Evolutionary conservation across 2,113 vertebrate species (phyloP).

Genomic region (Erpornis zantholeuca): DNA sequence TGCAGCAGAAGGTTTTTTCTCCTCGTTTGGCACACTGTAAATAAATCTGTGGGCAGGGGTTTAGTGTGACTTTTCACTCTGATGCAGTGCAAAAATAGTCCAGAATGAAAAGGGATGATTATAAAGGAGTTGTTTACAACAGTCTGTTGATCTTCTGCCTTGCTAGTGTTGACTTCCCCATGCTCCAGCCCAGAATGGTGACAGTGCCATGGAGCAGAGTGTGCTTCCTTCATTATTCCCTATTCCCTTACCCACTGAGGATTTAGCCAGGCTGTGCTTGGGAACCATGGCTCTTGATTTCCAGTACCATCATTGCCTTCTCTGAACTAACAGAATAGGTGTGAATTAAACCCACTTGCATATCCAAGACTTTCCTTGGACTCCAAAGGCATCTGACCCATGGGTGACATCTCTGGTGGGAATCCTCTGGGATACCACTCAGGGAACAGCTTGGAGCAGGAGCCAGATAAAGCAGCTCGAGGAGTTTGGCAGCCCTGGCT

Average conservation of each 20-base stretch:
- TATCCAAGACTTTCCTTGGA: background rate
- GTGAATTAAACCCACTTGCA: background rate
- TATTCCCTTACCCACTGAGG: background rate
- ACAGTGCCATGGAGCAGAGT: background rate
- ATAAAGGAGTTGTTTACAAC: background rate
- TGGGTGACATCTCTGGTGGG: background rate
- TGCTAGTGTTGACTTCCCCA: background rate
- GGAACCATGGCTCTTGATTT: background rate
- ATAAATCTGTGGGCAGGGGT: background rate
- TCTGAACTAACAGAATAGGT: background rate
- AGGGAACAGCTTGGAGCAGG: background rate
- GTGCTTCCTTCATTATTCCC: background rate
- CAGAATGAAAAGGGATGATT: background rate
- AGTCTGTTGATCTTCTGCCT: background rate
- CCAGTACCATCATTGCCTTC: background rate
- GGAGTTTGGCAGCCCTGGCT: background rate
- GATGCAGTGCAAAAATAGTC: background rate
- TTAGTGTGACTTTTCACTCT: background rate
- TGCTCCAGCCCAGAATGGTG: background rate
- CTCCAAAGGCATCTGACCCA: background rate
- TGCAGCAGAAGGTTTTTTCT: background rate
- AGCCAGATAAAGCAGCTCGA: background rate
- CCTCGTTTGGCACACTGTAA: background rate
- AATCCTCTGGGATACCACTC: background rate
- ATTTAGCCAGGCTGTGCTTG: background rate